Percentiles rank a stretch among this genome's conserved stretches.
These are phyloP conservation scores for Trochalopteron elliotii DNA, from an alignment of 2,113 vertebrate genomes.

Conservation along the genomic window DNA sequence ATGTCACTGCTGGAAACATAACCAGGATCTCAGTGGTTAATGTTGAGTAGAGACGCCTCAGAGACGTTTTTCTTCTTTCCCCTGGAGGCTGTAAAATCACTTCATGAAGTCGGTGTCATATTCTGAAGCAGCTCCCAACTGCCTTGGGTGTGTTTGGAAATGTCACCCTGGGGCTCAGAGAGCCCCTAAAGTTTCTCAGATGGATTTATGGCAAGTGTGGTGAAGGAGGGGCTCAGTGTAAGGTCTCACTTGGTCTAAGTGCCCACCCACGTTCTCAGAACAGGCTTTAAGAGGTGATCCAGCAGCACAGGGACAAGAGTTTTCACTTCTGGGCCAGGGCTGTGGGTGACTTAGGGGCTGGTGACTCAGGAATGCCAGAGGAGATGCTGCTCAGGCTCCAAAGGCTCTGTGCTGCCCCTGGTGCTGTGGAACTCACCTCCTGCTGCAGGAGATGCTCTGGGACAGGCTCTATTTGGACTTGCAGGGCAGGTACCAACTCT, in stretches of 20 bases:
- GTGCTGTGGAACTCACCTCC: not conserved
- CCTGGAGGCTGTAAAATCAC: not conserved
- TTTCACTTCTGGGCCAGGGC: not conserved
- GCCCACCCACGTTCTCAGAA: not conserved
- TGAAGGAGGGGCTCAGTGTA: rapidly evolving
- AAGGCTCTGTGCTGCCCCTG: not conserved
- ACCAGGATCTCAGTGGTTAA: not conserved
- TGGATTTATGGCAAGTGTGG: not conserved
- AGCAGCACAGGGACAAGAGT: not conserved
- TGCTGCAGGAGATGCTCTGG: not conserved
- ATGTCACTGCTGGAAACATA: not conserved
- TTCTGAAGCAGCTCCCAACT: not conserved
- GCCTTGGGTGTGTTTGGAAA: not conserved
- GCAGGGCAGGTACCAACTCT: not conserved
- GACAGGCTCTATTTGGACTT: not conserved
- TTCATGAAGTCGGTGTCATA: not conserved
- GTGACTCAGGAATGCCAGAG: rapidly evolving
- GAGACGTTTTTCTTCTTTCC: not conserved
- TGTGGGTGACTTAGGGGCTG: not conserved
- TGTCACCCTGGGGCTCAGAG: not conserved
- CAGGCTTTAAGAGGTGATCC: slow-evolving; percentile 1
- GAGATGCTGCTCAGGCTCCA: not conserved
- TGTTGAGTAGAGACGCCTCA: not conserved
- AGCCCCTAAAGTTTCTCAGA: not conserved
- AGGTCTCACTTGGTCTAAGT: not conserved